Evolutionary conservation across 2,888 invertebrate genomes (phyloP).

Genomic region (Odontocerum albicorne): DNA sequence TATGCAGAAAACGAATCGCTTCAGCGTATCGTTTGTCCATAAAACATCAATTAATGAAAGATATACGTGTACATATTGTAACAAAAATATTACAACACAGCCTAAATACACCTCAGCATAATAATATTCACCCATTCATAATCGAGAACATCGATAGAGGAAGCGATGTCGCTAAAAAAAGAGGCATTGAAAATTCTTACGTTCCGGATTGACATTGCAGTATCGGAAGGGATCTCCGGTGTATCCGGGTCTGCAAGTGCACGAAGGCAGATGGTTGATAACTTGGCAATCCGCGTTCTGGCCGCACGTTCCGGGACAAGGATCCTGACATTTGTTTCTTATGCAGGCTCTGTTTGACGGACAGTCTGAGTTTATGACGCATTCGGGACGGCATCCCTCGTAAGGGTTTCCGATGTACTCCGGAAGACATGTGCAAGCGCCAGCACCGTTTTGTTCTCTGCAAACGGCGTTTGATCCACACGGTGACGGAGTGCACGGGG

Average conservation of each 20-base stretch:
- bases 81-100: too few species aligned
- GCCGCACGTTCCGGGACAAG: constrained; percentile 72
- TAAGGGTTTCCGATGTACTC: constrained; percentile 62
- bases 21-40: too few species aligned
- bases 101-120: too few species aligned
- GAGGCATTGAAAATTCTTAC: too few species aligned
- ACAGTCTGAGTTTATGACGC: constrained; percentile 72
- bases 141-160: too few species aligned
- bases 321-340: constrained; percentile 70
- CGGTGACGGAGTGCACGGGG: constrained; percentile 65
- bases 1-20: too few species aligned
- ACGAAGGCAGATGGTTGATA: constrained; percentile 74
- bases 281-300: constrained; percentile 73
- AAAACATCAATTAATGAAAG: too few species aligned
- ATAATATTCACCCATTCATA: too few species aligned
- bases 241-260: constrained; percentile 67
- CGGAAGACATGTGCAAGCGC: constrained; percentile 65
- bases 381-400: constrained; percentile 66
- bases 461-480: constrained; percentile 74
- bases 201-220: constrained; percentile 48
- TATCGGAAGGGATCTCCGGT: constrained; percentile 71
- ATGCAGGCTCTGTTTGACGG: constrained; percentile 67
- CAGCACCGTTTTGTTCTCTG: constrained; percentile 58
- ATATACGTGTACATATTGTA: too few species aligned
- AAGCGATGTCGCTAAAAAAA: too few species aligned